Base-by-base conservation (phyloP, 2,888 invertebrate genomes). In the Leptothorax acervorum region DNA sequence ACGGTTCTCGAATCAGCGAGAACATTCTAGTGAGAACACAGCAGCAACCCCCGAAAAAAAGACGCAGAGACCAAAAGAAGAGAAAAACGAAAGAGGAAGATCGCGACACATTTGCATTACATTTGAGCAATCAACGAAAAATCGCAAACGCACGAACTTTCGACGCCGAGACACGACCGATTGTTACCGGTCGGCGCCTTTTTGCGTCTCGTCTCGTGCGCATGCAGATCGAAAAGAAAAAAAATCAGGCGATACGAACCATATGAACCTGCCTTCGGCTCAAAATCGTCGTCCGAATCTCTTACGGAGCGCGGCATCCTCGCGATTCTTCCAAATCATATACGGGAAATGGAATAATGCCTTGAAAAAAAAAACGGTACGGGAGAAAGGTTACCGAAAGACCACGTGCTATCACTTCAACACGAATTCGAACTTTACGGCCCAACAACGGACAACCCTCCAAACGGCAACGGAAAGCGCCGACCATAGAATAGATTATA, bases 261-360 rank as follows among this genome's bases (percentile, higher is more conserved):
- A 86, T 86, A 89, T 89, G 35, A 84, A 92, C 92, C 91, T 75
- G 75, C n/a, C 42, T 87, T 92, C 0, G 23, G 15, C 42, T 92
- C 92, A 2, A 42, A 5, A 1, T 92, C 92, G 1, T 92, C 92
- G 5, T 92, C 92, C 0, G 91, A 91, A 31, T 91, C 90, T 86
- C 83, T 91, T 15, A 23, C 23, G 31, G 85, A 84, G 31, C 90
- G 92, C 53, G 90, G 87, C 92, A 92, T 92, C 82, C 71, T 88
- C 28, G 23, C 45, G 45, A 42, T 75, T 18, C 9, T 35, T 82
- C 74, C 74, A 62, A 57, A 87, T 28, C n/a, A 28, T 63, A 48
- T 82, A 84, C 0, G n/a, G 6, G 6, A 18, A 15, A 39, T 11
- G 3, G 18, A 55, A 65, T 11, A 48, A 62, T 55, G 28, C 5